Conservation (phyloP, 2,888 invertebrate genomes). For the Acrobasis consociella region DNA sequence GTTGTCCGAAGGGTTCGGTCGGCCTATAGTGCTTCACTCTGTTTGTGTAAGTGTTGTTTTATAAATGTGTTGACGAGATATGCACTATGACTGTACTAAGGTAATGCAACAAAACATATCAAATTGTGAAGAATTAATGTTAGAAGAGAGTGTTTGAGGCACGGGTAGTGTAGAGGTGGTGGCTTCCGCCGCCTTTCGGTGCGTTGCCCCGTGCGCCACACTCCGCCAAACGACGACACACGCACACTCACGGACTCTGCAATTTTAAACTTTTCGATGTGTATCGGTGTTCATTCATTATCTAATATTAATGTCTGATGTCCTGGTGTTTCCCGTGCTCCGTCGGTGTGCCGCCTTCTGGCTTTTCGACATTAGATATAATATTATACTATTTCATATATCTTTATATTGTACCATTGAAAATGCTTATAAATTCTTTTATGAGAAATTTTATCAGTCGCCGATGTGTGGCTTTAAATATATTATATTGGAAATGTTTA, state of each 20-base stretch:
- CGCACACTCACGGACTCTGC: conserved; percentile 19
- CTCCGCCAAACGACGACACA: neutral
- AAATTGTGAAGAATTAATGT: conserved; percentile 7
- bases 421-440: conserved; percentile 32
- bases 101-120: conserved; percentile 13
- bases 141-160: conserved; percentile 10
- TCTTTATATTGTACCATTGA: conserved; percentile 24
- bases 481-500: conserved; percentile 28
- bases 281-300: conserved; percentile 47
- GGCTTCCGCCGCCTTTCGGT: neutral
- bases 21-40: conserved; percentile 12
- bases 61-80: conserved; percentile 6
- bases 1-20: conserved; percentile 10
- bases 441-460: conserved; percentile 26
- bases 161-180: neutral
- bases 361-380: conserved; percentile 38
- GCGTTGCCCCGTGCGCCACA: neutral
- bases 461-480: conserved; percentile 17
- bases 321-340: conserved; percentile 14
- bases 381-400: conserved; percentile 24
- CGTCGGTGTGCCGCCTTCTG: conserved; percentile 30
- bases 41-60: conserved; percentile 13
- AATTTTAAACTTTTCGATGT: conserved; percentile 40
- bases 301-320: conserved; percentile 22
- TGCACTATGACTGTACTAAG: conserved; percentile 7